Conservation (phyloP, 2,888 invertebrate genomes). For the Apotomis betuletana region DNA sequence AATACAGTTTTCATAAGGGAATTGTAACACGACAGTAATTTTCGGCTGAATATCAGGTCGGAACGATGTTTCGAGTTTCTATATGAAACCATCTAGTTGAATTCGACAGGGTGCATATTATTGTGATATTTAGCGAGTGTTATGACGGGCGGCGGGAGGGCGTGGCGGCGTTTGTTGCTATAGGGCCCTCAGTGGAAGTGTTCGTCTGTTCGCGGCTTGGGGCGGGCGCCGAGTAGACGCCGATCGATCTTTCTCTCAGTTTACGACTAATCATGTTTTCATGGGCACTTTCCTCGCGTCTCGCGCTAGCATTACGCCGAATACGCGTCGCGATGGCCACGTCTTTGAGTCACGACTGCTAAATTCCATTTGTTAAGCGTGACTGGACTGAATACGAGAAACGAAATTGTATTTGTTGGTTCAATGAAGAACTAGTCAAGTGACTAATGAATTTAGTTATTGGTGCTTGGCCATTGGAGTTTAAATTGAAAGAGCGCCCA, state of each 20-base stretch:
- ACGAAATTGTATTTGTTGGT: constrained; percentile 15
- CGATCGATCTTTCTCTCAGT: constrained; percentile 71
- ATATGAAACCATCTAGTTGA: neutral
- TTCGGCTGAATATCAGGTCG: neutral
- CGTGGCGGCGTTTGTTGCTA: constrained; percentile 30
- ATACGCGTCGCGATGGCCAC: constrained; percentile 18
- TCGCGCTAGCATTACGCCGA: constrained; percentile 20
- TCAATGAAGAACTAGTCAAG: neutral
- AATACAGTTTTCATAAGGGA: neutral
- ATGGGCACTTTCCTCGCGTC: constrained; percentile 54
- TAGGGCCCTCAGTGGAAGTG: constrained; percentile 43
- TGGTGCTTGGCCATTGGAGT: neutral
- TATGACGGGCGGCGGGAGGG: constrained; percentile 30
- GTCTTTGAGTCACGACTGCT: constrained; percentile 23
- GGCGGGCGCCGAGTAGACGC: constrained; percentile 69
- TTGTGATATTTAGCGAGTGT: constrained; percentile 12
- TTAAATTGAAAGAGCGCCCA: constrained; percentile 5
- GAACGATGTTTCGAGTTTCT: neutral
- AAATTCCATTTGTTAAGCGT: constrained; percentile 32
- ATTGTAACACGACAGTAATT: neutral
- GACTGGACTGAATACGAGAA: constrained; percentile 21
- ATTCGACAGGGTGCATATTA: constrained; percentile 21
- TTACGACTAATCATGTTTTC: constrained; percentile 72
- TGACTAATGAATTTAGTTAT: neutral
- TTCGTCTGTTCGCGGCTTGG: constrained; percentile 47